Evolutionary conservation across 2,797 vertebrate genomes (phyloP), one percentile per base, ranked within the genome.

Genomic region (Ara ararauna): DNA sequence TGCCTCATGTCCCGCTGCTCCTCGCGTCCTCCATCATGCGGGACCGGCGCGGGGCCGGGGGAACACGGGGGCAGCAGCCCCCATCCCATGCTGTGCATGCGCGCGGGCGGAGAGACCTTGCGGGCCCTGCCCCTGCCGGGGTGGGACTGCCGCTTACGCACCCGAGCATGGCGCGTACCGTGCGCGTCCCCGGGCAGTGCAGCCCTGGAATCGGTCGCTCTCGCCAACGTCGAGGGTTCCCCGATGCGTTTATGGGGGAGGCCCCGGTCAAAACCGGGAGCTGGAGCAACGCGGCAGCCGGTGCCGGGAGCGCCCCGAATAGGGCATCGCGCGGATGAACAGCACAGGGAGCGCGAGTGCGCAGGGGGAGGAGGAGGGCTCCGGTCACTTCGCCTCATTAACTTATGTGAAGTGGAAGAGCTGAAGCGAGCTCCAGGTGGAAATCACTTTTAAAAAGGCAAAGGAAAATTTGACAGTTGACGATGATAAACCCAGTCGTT

Each of bases 151-250:
- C 54, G 54, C 21, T 58, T 34, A 14, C 54, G 54, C 54, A 22
- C 21, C 54, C 21, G 1, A 7, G 32, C 32, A 4, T 3, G 56
- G n/a, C 14, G n/a, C 4, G n/a, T 3, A 24, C 4, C 22, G n/a
- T 7, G 22, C 22, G n/a, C 6, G 54, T 10, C 54, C 23, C 32
- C 54, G 21, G 32, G 21, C 21, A 23, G 32, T 3, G 32, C 54
- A 23, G 30, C 32, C 6, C 44, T 0, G 36, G 30, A 3, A 9
- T 22, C 14, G 32, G 38, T 8, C 8, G 45, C n/a, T 26, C 2
- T 5, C 38, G 29, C 10, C 32, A 2, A 29, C 15, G 15, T 4
- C 22, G n/a, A 22, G 2, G 21, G 42, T 3, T 16, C 13, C 9
- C 65, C 10, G 15, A 10, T 14, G 13, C 47, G 1, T 1, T 9